Percentiles rank a stretch among this genome's conserved stretches.
These are phyloP conservation scores for Drosophila saltans DNA, from an alignment of 1,140 invertebrate genomes.

Conservation along the genomic window DNA sequence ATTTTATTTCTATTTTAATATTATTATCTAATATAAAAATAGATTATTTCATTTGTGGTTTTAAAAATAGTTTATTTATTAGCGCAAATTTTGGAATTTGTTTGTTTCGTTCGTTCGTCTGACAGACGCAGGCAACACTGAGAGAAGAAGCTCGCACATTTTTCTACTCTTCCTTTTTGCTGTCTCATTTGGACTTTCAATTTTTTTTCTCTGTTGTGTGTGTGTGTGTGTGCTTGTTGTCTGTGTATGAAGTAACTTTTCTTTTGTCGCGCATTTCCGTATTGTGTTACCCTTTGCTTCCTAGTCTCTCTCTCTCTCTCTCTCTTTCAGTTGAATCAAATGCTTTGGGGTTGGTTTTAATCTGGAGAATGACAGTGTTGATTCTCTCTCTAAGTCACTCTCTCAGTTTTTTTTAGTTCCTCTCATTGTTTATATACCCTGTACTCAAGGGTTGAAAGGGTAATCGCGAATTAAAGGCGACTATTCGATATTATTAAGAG, in stretches of 20 bases:
- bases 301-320: constrained; percentile 33
- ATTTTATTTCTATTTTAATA: constrained; percentile 29
- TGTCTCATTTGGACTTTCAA: constrained; percentile 42
- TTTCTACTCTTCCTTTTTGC: constrained; percentile 22
- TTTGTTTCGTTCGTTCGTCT: constrained; percentile 51
- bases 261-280: constrained; percentile 70
- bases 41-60: constrained; percentile 36
- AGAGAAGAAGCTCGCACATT: constrained; percentile 26
- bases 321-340: not conserved
- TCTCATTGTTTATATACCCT: constrained; percentile 5
- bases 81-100: constrained; percentile 28
- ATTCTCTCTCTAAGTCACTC: constrained; percentile 8
- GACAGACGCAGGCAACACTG: constrained; percentile 49
- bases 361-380: not conserved
- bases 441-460: not conserved
- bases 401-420: not conserved
- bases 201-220: constrained; percentile 5
- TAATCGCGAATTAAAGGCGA: too few species aligned
- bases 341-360: constrained; percentile 19
- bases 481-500: too few species aligned
- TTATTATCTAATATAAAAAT: constrained; percentile 60
- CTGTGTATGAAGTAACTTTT: constrained; percentile 59
- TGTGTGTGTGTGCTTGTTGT: constrained; percentile 9
- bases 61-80: constrained; percentile 41
- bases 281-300: constrained; percentile 78